Percentiles rank a stretch among this genome's conserved stretches.
These are phyloP conservation scores for Verasper variegatus DNA, from an alignment of 2,113 vertebrate genomes.

Conservation along the genomic window DNA sequence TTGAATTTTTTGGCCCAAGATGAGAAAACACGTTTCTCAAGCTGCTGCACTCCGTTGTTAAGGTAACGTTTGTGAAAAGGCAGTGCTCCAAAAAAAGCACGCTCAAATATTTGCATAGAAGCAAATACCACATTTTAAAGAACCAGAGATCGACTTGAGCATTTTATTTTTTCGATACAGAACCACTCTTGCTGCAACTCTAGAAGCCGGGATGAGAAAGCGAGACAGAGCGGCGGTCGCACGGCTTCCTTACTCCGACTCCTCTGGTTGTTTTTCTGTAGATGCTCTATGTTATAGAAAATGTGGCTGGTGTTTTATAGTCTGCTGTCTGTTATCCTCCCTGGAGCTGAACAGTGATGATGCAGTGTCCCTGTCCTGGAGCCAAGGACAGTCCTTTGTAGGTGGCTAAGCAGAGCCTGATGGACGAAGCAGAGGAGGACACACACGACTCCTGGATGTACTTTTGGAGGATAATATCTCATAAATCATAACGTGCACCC, in stretches of 20 bases:
- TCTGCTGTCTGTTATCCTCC: conserved; percentile 36
- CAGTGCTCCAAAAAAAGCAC: conserved; percentile 30
- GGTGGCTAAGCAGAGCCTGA: conserved; percentile 41
- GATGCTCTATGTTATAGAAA: conserved; percentile 10
- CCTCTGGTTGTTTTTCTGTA: conserved; percentile 25
- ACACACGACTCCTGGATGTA: conserved; percentile 16
- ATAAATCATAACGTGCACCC: conserved; percentile 31
- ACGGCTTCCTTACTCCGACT: background rate
- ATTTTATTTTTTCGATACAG: conserved; percentile 26
- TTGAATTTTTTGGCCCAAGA: conserved; percentile 18
- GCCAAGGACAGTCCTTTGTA: conserved; percentile 64
- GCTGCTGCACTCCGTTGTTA: conserved; percentile 63
- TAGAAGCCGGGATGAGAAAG: background rate
- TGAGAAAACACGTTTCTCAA: conserved; percentile 47
- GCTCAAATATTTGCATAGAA: conserved; percentile 61
- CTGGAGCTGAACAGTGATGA: conserved; percentile 58
- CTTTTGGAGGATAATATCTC: conserved; percentile 23
- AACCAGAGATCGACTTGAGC: conserved; percentile 9
- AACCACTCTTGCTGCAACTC: background rate
- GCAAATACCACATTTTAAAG: conserved; percentile 40
- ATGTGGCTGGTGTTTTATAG: conserved; percentile 44
- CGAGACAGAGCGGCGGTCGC: background rate
- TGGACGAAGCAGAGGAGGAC: conserved; percentile 42
- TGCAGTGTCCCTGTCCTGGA: conserved; percentile 62
- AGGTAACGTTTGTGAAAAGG: conserved; percentile 59